Conservation (phyloP, 2,113 vertebrate species). For the Patagioenas fasciata region DNA sequence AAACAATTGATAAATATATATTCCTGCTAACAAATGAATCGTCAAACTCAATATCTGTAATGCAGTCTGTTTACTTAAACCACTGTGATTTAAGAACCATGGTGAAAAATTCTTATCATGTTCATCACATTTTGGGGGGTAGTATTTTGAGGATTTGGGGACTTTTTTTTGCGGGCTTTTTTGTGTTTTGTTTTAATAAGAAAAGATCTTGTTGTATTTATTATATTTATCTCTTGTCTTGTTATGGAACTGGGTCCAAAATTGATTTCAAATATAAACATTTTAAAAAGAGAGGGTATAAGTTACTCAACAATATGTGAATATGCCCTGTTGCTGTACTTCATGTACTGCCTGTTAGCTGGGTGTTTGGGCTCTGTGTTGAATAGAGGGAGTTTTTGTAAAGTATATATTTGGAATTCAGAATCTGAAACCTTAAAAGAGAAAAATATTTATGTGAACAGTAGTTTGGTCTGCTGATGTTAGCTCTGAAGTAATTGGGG, state of each 20-base stretch:
- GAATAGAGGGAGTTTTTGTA: not conserved
- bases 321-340: not conserved
- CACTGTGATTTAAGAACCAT: not conserved
- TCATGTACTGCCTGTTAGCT: not conserved
- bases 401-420: not conserved
- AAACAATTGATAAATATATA: not conserved
- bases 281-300: conserved; percentile 23
- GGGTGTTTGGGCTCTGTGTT: not conserved
- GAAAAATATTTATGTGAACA: not conserved
- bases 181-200: not conserved
- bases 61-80: not conserved
- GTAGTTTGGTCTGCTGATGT: not conserved
- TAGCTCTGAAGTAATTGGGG: not conserved
- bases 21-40: not conserved
- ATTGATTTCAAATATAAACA: not conserved
- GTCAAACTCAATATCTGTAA: not conserved
- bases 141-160: not conserved
- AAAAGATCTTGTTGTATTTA: not conserved
- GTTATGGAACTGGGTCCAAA: not conserved
- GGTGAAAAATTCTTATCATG: not conserved
- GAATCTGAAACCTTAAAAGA: not conserved
- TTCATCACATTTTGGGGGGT: not conserved
- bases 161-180: not conserved
- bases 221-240: not conserved
- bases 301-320: conserved; percentile 2